A percentile compares a stretch with the other conserved stretches of the same genome.
phyloP scores from a whole-genome alignment of 2,113 vertebrate genomes.

The Brevimyrus niger region DNA sequence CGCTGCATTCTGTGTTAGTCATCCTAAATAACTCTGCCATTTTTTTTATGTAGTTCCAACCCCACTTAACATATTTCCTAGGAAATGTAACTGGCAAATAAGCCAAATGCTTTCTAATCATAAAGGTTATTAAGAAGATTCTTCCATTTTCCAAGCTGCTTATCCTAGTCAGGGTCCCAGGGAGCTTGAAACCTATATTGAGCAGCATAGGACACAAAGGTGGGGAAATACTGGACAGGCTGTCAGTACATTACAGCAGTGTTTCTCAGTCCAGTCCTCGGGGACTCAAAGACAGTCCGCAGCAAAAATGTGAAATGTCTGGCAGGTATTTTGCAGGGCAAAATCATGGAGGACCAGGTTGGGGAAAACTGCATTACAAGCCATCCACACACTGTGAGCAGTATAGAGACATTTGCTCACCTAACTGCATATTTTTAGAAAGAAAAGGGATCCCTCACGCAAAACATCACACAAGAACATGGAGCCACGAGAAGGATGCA shows the following conservation, averaged over 20 bases:
- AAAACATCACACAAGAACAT: neutral
- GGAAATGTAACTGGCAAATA: neutral
- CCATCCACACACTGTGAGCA: neutral
- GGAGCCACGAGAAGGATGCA: neutral
- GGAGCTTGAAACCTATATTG: neutral
- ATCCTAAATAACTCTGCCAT: neutral
- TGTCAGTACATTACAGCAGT: neutral
- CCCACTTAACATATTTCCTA: neutral
- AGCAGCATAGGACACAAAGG: neutral
- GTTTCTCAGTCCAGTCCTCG: neutral
- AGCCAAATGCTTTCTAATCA: neutral
- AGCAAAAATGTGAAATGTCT: neutral
- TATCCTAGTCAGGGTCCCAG: neutral
- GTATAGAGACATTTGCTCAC: neutral
- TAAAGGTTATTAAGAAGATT: neutral
- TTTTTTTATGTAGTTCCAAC: neutral
- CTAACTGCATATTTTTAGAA: neutral
- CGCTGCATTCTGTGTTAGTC: neutral
- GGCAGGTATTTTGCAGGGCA: neutral
- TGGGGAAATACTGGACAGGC: neutral
- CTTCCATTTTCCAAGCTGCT: neutral
- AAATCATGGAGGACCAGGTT: neutral
- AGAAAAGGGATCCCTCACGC: neutral
- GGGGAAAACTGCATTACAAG: neutral
- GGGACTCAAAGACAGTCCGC: neutral